Percentiles rank a stretch among this genome's conserved stretches.
These are phyloP conservation scores for Trogon melanurus DNA, from an alignment of 2,113 vertebrate genomes.

Conservation along the genomic window DNA sequence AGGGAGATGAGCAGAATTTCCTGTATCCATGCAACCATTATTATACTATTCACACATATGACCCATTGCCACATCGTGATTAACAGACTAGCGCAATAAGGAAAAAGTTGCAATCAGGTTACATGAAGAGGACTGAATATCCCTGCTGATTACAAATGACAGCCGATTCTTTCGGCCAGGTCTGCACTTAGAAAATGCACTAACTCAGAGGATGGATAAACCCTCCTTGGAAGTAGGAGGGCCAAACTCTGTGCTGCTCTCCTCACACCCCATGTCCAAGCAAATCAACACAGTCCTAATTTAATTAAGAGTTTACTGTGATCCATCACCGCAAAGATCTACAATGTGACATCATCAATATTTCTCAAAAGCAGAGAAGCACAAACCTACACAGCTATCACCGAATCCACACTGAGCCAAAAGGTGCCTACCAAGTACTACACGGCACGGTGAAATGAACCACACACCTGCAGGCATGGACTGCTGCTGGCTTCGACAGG, in stretches of 20 bases:
- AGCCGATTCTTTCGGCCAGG: conserved; percentile 21
- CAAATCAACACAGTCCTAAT: not conserved
- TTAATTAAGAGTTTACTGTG: not conserved
- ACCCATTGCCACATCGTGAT: conserved; percentile 21
- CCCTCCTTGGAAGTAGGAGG: not conserved
- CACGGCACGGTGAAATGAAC: not conserved
- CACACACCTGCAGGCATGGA: not conserved
- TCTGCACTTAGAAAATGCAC: conserved; percentile 30
- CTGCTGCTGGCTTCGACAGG: not conserved
- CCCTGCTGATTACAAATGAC: conserved; percentile 60
- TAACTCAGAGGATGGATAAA: not conserved
- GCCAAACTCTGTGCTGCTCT: not conserved
- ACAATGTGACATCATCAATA: not conserved
- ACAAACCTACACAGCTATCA: not conserved
- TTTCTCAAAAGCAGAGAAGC: not conserved
- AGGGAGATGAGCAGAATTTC: conserved; percentile 46
- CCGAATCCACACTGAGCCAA: not conserved
- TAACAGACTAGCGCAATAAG: conserved; percentile 33
- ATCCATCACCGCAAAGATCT: not conserved
- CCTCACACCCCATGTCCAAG: not conserved
- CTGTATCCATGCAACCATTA: conserved; percentile 63
- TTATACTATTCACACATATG: conserved; percentile 40
- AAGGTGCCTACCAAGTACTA: not conserved
- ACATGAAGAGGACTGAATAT: conserved; percentile 59
- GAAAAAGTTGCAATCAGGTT: conserved; percentile 62